phyloP scores from a whole-genome alignment of 2,113 vertebrate species.

The Leptocoma aspasia region DNA sequence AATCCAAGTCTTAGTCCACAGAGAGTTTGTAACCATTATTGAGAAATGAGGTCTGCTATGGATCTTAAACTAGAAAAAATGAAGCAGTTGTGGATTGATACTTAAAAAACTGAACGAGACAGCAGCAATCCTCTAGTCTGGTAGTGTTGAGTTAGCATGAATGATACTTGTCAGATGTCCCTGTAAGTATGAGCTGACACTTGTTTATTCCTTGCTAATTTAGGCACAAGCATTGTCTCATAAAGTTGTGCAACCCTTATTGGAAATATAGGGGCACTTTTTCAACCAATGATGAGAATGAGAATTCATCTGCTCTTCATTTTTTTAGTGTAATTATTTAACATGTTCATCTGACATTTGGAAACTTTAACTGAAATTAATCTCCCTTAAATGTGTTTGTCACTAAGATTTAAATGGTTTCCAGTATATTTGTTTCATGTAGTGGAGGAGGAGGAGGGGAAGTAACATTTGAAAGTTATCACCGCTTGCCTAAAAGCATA shows the following conservation, averaged over 20 bases:
- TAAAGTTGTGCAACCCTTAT: neutral
- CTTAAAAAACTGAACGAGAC: neutral
- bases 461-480: constrained; percentile 62
- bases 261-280: neutral
- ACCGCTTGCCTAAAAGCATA: constrained; percentile 14
- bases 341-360: neutral
- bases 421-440: constrained; percentile 17
- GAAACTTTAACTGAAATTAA: constrained; percentile 41
- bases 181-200: neutral
- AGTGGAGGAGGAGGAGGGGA: constrained; percentile 49
- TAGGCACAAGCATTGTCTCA: neutral
- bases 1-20: neutral
- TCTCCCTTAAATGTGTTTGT: constrained; percentile 31
- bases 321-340: constrained; percentile 5
- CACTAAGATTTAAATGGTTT: constrained; percentile 2
- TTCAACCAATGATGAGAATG: neutral
- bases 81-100: neutral
- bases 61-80: neutral
- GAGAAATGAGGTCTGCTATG: neutral
- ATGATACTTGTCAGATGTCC: neutral
- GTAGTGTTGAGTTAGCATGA: neutral
- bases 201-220: constrained; percentile 25
- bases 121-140: neutral
- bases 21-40: neutral
- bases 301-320: constrained; percentile 4